phyloP scores from a whole-genome alignment of 2,888 invertebrate species.

The Caenorhabditis plicata region DNA sequence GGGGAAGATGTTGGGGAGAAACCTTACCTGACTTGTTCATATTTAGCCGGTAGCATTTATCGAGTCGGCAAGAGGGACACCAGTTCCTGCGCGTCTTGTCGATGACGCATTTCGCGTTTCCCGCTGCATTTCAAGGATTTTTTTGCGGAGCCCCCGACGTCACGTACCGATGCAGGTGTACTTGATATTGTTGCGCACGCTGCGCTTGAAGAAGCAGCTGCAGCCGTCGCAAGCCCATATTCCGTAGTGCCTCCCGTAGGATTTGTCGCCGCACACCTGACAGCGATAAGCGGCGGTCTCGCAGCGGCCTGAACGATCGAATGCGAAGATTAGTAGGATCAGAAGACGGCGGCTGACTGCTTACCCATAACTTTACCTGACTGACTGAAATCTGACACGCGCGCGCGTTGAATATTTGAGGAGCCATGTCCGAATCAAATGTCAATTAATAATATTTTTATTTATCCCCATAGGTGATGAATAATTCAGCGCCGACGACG shows the following conservation, averaged over 20 bases:
- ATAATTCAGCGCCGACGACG: too few relatives aligned
- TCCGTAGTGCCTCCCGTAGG: constrained; percentile 80
- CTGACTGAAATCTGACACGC: too few relatives aligned
- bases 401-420: too few relatives aligned
- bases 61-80: constrained; percentile 82
- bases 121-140: constrained; percentile 69
- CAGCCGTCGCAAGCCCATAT: constrained; percentile 81
- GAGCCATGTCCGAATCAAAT: too few relatives aligned
- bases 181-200: constrained; percentile 64
- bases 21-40: constrained; percentile 78
- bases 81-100: constrained; percentile 83
- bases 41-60: constrained; percentile 77
- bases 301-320: constrained; percentile 34
- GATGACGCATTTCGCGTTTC: constrained; percentile 76
- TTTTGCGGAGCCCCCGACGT: background rate
- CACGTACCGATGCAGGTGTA: constrained; percentile 39
- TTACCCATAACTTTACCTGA: too few relatives aligned
- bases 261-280: constrained; percentile 77
- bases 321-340: background rate
- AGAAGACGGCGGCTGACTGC: background rate
- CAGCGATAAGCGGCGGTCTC: constrained; percentile 68
- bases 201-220: constrained; percentile 85
- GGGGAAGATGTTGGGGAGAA: background rate
- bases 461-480: too few relatives aligned
- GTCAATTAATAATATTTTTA: too few relatives aligned